Percentiles rank a stretch among this genome's conserved stretches.
Evolutionary conservation across 2,797 vertebrate genomes (phyloP).

Genomic region (Myotis pilosus): DNA sequence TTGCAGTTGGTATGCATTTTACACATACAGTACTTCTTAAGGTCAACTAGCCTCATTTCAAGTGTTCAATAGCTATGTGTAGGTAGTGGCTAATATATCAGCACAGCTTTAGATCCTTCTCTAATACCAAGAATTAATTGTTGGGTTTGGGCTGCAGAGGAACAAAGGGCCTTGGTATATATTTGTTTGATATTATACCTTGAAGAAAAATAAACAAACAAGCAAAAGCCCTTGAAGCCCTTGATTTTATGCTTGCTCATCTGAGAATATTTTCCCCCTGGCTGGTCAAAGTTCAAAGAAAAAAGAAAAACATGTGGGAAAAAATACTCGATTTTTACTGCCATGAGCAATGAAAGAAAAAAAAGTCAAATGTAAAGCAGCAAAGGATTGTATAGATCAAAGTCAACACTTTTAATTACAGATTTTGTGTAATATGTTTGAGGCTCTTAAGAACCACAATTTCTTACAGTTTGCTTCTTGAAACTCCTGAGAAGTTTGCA

Average conservation of each 20-base stretch:
- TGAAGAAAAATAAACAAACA: not conserved
- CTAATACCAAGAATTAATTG: not conserved
- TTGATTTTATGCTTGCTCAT: not conserved
- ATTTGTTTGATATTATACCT: not conserved
- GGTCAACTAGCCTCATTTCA: not conserved
- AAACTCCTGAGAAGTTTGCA: conserved; percentile 7
- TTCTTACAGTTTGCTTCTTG: not conserved
- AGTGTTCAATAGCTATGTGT: not conserved
- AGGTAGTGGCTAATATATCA: not conserved
- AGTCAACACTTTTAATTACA: not conserved
- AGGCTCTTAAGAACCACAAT: not conserved
- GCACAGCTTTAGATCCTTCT: not conserved
- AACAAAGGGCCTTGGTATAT: not conserved
- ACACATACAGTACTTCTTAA: not conserved
- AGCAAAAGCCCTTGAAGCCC: not conserved
- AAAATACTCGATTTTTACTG: not conserved
- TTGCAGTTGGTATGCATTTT: not conserved
- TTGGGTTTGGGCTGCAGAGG: not conserved
- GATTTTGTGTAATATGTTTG: not conserved
- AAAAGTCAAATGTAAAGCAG: not conserved
- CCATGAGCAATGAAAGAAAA: not conserved
- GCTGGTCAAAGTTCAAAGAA: not conserved
- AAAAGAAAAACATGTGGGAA: not conserved
- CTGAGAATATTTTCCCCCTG: not conserved
- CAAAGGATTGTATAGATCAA: not conserved